A percentile compares a stretch with the other conserved stretches of the same genome.
phyloP scores from a whole-genome alignment of 1,140 invertebrate genomes.

The Drosophila triauraria region DNA sequence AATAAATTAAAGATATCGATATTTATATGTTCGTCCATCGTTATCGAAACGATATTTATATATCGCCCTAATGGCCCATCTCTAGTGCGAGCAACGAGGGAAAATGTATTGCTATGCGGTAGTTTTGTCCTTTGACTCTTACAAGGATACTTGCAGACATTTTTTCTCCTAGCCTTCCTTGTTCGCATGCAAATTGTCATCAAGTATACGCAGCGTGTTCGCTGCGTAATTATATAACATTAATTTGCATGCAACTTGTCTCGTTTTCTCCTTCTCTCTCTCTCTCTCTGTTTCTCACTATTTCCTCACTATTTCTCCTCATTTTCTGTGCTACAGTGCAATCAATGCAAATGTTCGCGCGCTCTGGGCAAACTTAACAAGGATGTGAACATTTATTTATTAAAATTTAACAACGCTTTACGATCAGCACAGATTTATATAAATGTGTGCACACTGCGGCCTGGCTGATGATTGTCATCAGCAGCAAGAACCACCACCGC shows the following conservation, averaged over 20 bases:
- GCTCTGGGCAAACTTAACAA: constrained; percentile 66
- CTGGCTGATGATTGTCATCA: constrained; percentile 22
- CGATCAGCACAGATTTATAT: constrained; percentile 81
- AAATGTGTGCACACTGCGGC: constrained; percentile 38
- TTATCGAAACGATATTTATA: not conserved
- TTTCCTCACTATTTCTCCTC: constrained; percentile 14
- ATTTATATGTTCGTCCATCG: too few species aligned
- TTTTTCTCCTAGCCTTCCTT: constrained; percentile 50
- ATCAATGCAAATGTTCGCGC: constrained; percentile 65
- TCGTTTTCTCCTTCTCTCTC: not conserved
- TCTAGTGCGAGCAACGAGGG: not conserved
- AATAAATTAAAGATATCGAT: too few species aligned
- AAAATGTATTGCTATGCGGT: constrained; percentile 45
- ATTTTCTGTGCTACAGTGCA: constrained; percentile 32
- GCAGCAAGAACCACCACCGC: constrained; percentile 36
- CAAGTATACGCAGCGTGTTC: constrained; percentile 69
- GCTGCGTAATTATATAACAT: constrained; percentile 70
- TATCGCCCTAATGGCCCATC: not conserved
- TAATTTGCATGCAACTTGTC: constrained; percentile 69
- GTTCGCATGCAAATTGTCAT: constrained; percentile 61
- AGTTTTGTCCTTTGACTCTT: constrained; percentile 74
- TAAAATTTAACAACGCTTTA: constrained; percentile 83
- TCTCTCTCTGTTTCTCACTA: not conserved
- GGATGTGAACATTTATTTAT: constrained; percentile 84
- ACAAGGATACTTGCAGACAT: constrained; percentile 44